These are phyloP conservation scores for Bombus pascuorum DNA, from an alignment of 1,140 invertebrate genomes.

Conservation along the genomic window DNA sequence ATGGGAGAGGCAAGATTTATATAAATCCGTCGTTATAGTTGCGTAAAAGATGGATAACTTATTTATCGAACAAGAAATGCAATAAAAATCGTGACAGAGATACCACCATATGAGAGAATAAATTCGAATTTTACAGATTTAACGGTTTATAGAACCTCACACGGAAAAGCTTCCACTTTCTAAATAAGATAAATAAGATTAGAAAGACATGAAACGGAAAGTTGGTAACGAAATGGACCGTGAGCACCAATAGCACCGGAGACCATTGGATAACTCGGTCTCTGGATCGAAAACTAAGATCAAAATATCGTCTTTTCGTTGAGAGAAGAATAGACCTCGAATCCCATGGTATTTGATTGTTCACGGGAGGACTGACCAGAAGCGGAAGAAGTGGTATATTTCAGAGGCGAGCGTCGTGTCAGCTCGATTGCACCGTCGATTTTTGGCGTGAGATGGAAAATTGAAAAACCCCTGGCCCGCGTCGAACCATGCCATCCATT, in stretches of 20 bases:
- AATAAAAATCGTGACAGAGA: neutral
- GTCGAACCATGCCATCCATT: neutral
- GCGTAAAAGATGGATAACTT: slow-evolving; percentile 3
- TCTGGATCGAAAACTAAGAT: neutral
- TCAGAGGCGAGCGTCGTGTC: neutral
- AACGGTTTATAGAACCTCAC: neutral
- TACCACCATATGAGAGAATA: neutral
- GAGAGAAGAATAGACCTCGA: neutral
- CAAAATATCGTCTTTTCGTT: neutral
- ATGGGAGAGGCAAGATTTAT: slow-evolving; percentile 1
- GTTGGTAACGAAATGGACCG: neutral
- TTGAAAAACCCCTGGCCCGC: neutral
- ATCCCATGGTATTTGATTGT: neutral
- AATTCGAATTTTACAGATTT: neutral
- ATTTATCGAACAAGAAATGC: neutral
- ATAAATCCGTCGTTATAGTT: neutral
- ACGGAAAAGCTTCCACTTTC: neutral
- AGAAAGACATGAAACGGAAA: neutral
- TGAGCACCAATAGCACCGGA: too few species aligned
- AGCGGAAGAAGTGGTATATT: neutral
- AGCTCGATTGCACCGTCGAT: neutral
- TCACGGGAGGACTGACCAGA: neutral
- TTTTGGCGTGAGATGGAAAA: slow-evolving; percentile 3
- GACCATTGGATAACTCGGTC: neutral
- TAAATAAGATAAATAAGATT: neutral